A percentile compares a stretch with the other conserved stretches of the same genome.
These are phyloP conservation scores for Cygnus buccinator DNA, from an alignment of 2,113 vertebrate species.

Conservation along the genomic window DNA sequence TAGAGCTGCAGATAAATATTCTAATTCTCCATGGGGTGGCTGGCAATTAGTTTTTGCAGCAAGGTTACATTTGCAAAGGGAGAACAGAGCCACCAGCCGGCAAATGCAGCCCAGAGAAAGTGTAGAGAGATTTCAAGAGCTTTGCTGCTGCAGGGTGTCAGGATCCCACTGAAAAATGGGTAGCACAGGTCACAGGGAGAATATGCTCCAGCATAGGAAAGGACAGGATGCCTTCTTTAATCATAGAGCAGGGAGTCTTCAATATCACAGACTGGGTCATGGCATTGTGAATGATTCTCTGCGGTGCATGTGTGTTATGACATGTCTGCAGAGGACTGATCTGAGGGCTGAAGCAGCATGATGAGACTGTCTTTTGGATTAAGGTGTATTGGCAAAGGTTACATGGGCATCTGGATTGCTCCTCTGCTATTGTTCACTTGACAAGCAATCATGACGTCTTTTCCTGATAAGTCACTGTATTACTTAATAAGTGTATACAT, in stretches of 20 bases:
- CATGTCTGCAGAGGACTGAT: neutral
- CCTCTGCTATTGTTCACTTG: neutral
- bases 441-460: neutral
- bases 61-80: slow-evolving; percentile 16
- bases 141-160: neutral
- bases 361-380: neutral
- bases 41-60: slow-evolving; percentile 15
- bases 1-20: neutral
- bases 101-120: neutral
- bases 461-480: neutral
- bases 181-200: neutral
- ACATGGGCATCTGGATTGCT: neutral
- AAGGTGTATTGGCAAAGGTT: neutral
- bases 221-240: neutral
- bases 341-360: neutral
- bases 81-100: slow-evolving; percentile 13
- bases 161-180: neutral
- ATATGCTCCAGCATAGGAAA: neutral
- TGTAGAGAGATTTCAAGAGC: neutral
- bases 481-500: neutral
- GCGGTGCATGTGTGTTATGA: neutral
- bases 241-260: neutral
- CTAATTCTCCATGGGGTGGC: neutral
- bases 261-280: neutral
- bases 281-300: neutral